phyloP scores from a whole-genome alignment of 2,888 invertebrate genomes.

The Dolichomitus sp. region DNA sequence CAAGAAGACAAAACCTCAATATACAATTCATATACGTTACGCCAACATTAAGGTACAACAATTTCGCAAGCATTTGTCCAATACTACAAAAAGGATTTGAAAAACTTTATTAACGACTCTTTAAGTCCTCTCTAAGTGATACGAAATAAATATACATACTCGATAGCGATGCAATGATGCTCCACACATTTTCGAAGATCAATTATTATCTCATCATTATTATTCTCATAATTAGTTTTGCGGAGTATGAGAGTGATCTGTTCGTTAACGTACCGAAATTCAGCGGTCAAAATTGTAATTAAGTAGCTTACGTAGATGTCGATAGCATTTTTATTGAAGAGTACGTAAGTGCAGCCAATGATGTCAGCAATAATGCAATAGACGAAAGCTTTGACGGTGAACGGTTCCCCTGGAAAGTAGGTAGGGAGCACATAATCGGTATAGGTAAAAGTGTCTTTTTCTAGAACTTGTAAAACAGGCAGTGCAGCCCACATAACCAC shows the following conservation, averaged over 20 bases:
- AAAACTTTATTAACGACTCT: neutral
- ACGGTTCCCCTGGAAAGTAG: conserved; percentile 67
- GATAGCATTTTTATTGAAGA: conserved; percentile 69
- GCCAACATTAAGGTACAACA: conserved; percentile 69
- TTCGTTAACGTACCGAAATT: conserved; percentile 72
- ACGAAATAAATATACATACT: conserved; percentile 24
- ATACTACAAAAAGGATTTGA: conserved; percentile 22
- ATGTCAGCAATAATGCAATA: conserved; percentile 51
- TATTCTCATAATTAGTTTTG: neutral
- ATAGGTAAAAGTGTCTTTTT: conserved; percentile 61
- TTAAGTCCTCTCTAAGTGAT: too few species aligned
- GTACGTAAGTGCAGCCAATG: conserved; percentile 41
- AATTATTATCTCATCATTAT: neutral
- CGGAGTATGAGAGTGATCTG: conserved; percentile 63
- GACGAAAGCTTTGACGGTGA: conserved; percentile 61
- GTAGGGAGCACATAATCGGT: conserved; percentile 70
- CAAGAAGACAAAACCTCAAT: conserved; percentile 74
- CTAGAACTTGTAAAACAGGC: conserved; percentile 56
- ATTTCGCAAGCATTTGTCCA: conserved; percentile 60
- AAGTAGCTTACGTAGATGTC: conserved; percentile 74
- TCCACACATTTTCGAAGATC: conserved; percentile 35
- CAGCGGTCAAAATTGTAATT: conserved; percentile 70
- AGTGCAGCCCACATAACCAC: conserved; percentile 65
- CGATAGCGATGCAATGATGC: conserved; percentile 54
- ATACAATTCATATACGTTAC: conserved; percentile 71